A percentile compares a stretch with the other conserved stretches of the same genome.
Conservation (phyloP, 1,140 invertebrate species). For the Pseudomyrmex dendroicus region DNA sequence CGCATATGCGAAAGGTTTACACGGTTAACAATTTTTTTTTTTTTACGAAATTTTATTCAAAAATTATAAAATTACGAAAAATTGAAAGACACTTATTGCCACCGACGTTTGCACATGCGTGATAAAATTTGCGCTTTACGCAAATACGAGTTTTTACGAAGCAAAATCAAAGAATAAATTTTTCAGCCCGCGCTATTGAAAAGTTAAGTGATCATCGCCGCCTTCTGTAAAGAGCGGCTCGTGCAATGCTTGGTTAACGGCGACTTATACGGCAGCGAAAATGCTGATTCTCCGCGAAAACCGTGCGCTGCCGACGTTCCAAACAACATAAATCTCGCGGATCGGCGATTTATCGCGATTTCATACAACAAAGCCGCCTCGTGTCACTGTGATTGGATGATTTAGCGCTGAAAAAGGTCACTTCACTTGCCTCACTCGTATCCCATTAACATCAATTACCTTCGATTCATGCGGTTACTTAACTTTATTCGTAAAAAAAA, state of each 20-base stretch:
- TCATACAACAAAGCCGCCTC: conserved; percentile 21
- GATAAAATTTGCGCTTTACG: background rate
- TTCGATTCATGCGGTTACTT: background rate
- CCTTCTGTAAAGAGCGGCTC: conserved; percentile 27
- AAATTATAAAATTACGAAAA: too few relatives aligned
- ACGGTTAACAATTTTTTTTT: background rate
- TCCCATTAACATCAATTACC: conserved; percentile 48
- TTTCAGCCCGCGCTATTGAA: conserved; percentile 27
- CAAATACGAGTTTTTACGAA: conserved; percentile 4
- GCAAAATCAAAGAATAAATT: background rate
- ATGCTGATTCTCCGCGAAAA: conserved; percentile 43
- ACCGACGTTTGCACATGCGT: too few relatives aligned
- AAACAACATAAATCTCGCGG: conserved; percentile 43
- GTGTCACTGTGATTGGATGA: conserved; percentile 24
- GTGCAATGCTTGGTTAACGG: background rate
- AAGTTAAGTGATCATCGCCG: conserved; percentile 31
- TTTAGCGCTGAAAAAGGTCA: conserved; percentile 25
- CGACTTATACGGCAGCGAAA: conserved; percentile 48
- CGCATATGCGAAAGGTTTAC: too few relatives aligned
- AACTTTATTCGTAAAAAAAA: conserved; percentile 1
- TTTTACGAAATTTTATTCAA: background rate
- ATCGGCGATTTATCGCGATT: conserved; percentile 27
- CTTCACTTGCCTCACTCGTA: conserved; percentile 2
- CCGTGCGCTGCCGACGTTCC: conserved; percentile 28
- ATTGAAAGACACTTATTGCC: too few relatives aligned